These are phyloP conservation scores for Phymanthus crucifer DNA, from an alignment of 92 coral and sea anemone species.

Conservation along the genomic window DNA sequence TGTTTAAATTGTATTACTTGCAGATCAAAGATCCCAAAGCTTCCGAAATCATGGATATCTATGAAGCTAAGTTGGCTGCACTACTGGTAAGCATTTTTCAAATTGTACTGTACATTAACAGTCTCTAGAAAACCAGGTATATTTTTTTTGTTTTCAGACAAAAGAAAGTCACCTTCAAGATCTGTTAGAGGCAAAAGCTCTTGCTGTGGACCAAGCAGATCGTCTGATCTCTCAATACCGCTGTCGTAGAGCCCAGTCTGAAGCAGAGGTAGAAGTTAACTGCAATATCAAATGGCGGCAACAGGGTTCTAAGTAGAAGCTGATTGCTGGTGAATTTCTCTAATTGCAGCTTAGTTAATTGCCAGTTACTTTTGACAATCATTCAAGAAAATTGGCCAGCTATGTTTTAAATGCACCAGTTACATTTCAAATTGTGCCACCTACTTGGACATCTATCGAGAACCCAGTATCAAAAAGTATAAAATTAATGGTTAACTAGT, in stretches of 20 bases:
- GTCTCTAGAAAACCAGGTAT: not conserved
- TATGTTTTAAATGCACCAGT: not conserved
- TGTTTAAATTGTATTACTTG: not conserved
- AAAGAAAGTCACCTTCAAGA: constrained; percentile 97
- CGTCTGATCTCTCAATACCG: constrained; percentile 95
- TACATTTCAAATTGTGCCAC: no score
- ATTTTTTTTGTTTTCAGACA: constrained; percentile 53
- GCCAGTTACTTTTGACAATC: no score
- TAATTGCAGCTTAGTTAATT: no score
- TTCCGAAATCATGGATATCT: constrained; percentile 95
- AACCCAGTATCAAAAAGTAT: no score
- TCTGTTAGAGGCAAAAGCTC: constrained; percentile 89
- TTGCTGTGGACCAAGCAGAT: constrained; percentile 94
- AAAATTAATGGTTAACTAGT: not conserved
- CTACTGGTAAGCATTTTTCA: constrained; percentile 60
- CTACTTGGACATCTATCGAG: no score
- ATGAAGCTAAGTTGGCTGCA: constrained; percentile 91
- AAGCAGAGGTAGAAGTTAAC: no score
- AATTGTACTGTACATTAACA: not conserved
- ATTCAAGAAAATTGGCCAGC: not conserved
- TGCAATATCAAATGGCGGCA: no score
- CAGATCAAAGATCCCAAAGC: constrained; percentile 96
- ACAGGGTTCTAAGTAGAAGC: not conserved
- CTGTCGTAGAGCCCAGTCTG: constrained; percentile 95
- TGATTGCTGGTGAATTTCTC: not conserved